Conservation (phyloP, 30 jellyfish, hydroid and myxozoan genomes). For the Aurelia aurita region DNA sequence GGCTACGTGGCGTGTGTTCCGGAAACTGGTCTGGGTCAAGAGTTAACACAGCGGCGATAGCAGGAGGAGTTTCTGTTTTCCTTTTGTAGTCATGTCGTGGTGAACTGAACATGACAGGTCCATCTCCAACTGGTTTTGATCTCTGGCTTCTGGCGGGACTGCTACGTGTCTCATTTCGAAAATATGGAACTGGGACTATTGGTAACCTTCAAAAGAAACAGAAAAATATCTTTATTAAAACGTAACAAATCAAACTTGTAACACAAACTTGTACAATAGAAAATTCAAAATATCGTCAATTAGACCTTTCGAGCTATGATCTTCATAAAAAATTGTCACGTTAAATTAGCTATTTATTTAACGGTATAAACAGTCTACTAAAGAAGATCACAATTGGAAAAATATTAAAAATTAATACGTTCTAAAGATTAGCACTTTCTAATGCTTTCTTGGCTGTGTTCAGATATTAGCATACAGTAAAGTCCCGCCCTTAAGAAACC, state of each 20-base stretch:
- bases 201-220: constrained; percentile 54
- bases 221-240: neutral
- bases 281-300: too few species aligned
- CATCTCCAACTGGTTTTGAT: constrained; percentile 20
- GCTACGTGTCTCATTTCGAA: constrained; percentile 55
- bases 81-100: constrained; percentile 17
- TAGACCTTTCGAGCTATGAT: too few species aligned
- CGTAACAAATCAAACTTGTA: neutral
- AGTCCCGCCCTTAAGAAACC: too few species aligned
- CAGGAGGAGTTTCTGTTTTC: neutral
- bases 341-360: too few species aligned
- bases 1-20: constrained; percentile 41
- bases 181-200: constrained; percentile 64
- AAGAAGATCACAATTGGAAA: too few species aligned
- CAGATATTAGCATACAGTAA: too few species aligned
- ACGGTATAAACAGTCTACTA: too few species aligned
- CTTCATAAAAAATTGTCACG: too few species aligned
- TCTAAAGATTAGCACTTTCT: too few species aligned
- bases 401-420: too few species aligned
- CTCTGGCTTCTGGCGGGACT: constrained; percentile 13
- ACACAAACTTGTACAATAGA: too few species aligned
- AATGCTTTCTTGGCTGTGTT: too few species aligned
- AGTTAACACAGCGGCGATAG: constrained; percentile 42
- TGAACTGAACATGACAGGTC: constrained; percentile 71
- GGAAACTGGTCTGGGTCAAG: constrained; percentile 69